These are phyloP conservation scores for Platycheirus rosarum DNA, from an alignment of 2,888 invertebrate species.

Conservation along the genomic window DNA sequence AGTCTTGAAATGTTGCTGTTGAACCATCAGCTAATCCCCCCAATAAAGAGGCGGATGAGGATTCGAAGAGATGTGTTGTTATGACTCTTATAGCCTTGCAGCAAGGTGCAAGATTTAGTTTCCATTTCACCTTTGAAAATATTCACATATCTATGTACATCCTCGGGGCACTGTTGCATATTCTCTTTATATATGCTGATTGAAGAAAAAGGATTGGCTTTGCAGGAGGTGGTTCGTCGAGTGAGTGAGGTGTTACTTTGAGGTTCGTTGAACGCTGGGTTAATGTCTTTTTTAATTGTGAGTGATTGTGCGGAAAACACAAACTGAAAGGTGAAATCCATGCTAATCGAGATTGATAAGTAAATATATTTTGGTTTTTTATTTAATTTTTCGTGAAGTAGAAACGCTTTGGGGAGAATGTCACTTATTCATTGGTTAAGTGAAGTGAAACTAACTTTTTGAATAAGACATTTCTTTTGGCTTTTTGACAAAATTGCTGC, in stretches of 20 bases:
- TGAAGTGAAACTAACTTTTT: conserved; percentile 12
- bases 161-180: conserved; percentile 52
- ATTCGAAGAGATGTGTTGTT: conserved; percentile 39
- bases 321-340: conserved; percentile 64
- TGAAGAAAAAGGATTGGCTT: conserved; percentile 45
- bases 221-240: conserved; percentile 21
- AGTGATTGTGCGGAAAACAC: conserved; percentile 48
- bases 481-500: background rate
- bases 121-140: conserved; percentile 43
- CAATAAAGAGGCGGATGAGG: conserved; percentile 24
- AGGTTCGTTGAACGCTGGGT: conserved; percentile 44
- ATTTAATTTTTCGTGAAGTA: conserved; percentile 4
- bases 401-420: background rate
- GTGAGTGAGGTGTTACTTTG: conserved; percentile 43
- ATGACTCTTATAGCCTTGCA: background rate
- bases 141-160: too few species aligned
- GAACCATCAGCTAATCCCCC: conserved; percentile 52
- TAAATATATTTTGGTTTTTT: conserved; percentile 19
- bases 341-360: conserved; percentile 53
- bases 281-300: conserved; percentile 41
- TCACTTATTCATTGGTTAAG: conserved; percentile 16
- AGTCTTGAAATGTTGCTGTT: conserved; percentile 34
- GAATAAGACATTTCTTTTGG: too few species aligned
- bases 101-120: conserved; percentile 52
- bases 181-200: background rate